These are phyloP conservation scores for Arion vulgaris DNA, from an alignment of 1,140 invertebrate species.

Conservation along the genomic window DNA sequence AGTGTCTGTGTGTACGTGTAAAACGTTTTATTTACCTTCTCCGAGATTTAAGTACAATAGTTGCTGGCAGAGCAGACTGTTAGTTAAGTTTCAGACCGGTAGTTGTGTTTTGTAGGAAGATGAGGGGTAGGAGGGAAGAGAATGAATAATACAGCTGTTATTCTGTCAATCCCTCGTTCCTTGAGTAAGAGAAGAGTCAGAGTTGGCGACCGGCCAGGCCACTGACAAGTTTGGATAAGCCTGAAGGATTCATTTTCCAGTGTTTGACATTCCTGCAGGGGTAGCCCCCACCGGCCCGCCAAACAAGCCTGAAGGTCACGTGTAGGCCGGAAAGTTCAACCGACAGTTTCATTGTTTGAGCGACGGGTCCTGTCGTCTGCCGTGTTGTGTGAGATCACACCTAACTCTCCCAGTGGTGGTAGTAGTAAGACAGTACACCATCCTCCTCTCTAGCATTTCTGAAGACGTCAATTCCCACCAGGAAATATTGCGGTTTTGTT, in stretches of 20 bases:
- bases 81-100: not conserved
- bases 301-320: conserved; percentile 52
- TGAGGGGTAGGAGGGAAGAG: not conserved
- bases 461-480: not conserved
- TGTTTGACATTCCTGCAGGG: conserved; percentile 54
- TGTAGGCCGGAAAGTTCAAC: conserved; percentile 41
- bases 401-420: not conserved
- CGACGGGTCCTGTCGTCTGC: not conserved
- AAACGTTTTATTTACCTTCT: not conserved
- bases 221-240: conserved; percentile 55
- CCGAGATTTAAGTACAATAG: not conserved
- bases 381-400: not conserved
- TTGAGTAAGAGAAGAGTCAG: not conserved
- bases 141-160: not conserved
- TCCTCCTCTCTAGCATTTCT: conserved; percentile 20
- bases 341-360: conserved; percentile 48
- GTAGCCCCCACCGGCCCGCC: conserved; percentile 44
- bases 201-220: conserved; percentile 43
- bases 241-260: conserved; percentile 48
- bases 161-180: conserved; percentile 5
- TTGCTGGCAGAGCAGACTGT: not conserved
- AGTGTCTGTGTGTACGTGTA: not conserved
- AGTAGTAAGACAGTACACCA: not conserved
- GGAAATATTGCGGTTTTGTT: not conserved
- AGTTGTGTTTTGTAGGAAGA: not conserved